Evolutionary conservation across 2,113 vertebrate species (phyloP).

Genomic region (Plestiodon gilberti): DNA sequence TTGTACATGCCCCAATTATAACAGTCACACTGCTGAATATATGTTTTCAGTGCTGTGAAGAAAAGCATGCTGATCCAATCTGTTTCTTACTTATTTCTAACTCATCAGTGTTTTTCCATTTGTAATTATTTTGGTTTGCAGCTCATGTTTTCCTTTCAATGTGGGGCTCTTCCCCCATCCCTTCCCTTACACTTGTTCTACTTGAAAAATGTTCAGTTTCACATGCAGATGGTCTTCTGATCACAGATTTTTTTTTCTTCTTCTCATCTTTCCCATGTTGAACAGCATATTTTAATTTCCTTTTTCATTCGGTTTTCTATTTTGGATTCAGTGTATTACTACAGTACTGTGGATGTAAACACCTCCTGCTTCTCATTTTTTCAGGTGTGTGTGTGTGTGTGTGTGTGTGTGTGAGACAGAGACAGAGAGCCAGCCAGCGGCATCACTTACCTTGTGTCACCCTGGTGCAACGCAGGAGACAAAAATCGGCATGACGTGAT

Average conservation of each 20-base stretch:
- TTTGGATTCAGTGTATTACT: slow-evolving; percentile 37
- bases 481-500: too few species aligned
- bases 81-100: slow-evolving; percentile 66
- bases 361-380: slow-evolving; percentile 38
- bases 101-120: slow-evolving; percentile 51
- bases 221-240: slow-evolving; percentile 68
- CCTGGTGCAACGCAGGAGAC: too few species aligned
- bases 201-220: slow-evolving; percentile 69
- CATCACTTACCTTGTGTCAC: too few species aligned
- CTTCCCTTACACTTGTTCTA: slow-evolving; percentile 55
- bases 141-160: slow-evolving; percentile 57
- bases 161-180: slow-evolving; percentile 41
- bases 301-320: slow-evolving; percentile 20
- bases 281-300: slow-evolving; percentile 56
- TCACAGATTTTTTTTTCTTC: slow-evolving; percentile 35
- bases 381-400: too few species aligned
- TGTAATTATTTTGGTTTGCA: slow-evolving; percentile 57
- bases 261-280: slow-evolving; percentile 53
- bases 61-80: slow-evolving; percentile 53
- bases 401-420: neutral
- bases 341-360: slow-evolving; percentile 50
- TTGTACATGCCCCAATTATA: slow-evolving; percentile 66
- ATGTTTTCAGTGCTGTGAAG: slow-evolving; percentile 51
- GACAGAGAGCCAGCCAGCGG: too few species aligned
- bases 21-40: slow-evolving; percentile 64